phyloP scores from a whole-genome alignment of 2,797 vertebrate species.

The Typhlichthys eigenmanni region DNA sequence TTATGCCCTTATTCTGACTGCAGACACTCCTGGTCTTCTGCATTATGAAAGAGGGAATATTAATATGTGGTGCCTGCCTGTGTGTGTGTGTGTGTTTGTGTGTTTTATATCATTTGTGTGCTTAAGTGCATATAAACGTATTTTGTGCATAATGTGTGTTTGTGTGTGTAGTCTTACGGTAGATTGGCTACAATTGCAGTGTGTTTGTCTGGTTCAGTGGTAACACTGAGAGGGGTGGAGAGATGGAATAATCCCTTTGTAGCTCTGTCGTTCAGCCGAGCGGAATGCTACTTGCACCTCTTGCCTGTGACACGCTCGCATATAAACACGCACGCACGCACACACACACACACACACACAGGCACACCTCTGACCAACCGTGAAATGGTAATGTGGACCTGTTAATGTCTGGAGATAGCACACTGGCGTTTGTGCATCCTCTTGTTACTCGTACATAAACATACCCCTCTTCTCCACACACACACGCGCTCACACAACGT shows the following conservation, averaged over 20 bases:
- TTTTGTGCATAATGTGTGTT: neutral
- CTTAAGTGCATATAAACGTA: too few relatives aligned
- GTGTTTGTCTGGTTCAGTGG: neutral
- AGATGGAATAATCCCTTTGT: constrained; percentile 63
- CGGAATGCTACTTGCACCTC: constrained; percentile 53
- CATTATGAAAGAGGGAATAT: constrained; percentile 20
- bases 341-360: constrained; percentile 11
- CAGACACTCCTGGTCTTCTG: constrained; percentile 37
- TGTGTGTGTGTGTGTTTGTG: constrained; percentile 7
- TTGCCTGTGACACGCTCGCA: constrained; percentile 37
- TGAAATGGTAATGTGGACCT: constrained; percentile 77
- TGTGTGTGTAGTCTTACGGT: neutral
- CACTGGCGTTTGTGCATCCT: constrained; percentile 43
- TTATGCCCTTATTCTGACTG: constrained; percentile 44
- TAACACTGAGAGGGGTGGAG: constrained; percentile 21
- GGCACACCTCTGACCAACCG: constrained; percentile 58
- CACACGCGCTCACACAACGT: constrained; percentile 21
- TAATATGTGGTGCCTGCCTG: neutral
- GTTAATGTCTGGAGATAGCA: constrained; percentile 71
- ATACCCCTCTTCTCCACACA: constrained; percentile 1
- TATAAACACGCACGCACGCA: constrained; percentile 2
- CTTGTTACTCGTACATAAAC: constrained; percentile 20
- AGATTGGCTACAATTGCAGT: too few relatives aligned
- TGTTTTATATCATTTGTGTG: too few relatives aligned
- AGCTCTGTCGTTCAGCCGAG: constrained; percentile 68